Percentiles rank a stretch among this genome's conserved stretches.
Conservation (phyloP, 2,888 invertebrate genomes). For the Spilarctia lutea region DNA sequence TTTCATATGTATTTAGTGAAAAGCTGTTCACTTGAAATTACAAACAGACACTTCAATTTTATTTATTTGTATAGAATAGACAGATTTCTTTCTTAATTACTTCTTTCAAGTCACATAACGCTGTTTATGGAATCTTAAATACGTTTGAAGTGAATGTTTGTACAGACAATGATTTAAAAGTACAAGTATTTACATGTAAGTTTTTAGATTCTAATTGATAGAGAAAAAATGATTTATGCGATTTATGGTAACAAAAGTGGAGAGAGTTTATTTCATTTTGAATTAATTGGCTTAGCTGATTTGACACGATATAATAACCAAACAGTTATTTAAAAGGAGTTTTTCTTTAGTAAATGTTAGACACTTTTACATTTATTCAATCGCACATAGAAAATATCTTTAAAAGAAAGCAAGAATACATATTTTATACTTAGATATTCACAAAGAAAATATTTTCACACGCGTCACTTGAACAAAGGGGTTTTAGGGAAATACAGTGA, state of each 20-base stretch:
- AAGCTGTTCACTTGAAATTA: no score
- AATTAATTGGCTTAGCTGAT: not conserved
- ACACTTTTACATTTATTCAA: not conserved
- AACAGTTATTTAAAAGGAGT: not conserved
- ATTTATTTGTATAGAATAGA: no score
- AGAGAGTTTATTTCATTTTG: not conserved
- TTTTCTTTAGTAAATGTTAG: not conserved
- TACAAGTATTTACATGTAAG: no score
- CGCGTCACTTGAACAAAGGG: constrained; percentile 54
- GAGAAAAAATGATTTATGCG: no score
- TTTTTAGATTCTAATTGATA: no score
- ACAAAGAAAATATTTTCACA: constrained; percentile 46
- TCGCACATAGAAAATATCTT: not conserved
- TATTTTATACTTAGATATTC: constrained; percentile 29
- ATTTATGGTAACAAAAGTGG: no score
- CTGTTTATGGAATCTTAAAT: constrained; percentile 32
- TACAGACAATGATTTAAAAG: not conserved
- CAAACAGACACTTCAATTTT: no score
- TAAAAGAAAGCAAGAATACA: constrained; percentile 12
- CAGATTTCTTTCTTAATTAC: constrained; percentile 24
- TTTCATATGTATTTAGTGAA: no score
- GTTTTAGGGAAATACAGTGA: constrained; percentile 62
- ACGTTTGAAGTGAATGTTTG: not conserved
- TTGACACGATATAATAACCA: not conserved
- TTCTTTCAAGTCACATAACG: constrained; percentile 29